Conservation (phyloP, 2,113 vertebrate species). For the Bujurquina vittata region DNA sequence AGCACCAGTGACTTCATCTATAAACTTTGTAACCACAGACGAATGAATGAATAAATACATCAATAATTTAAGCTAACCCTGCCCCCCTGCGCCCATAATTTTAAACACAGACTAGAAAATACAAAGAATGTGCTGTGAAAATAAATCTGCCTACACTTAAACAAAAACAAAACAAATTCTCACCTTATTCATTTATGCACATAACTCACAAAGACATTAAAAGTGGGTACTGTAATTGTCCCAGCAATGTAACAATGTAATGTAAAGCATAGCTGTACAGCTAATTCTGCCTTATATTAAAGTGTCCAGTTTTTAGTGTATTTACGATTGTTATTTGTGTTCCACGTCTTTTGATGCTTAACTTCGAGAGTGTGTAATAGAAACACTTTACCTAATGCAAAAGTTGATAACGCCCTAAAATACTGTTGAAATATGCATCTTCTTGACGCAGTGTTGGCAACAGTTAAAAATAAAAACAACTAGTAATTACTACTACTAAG, state of each 20-base stretch:
- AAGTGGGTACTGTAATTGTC: background rate
- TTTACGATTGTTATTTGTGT: background rate
- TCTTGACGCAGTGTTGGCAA: no score
- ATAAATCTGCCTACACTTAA: background rate
- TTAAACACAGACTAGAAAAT: background rate
- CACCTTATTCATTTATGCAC: no score
- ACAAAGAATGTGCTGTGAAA: background rate
- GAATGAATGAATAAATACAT: background rate
- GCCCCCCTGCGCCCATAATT: no score
- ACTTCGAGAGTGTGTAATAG: background rate
- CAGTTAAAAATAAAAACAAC: no score
- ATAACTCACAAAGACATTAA: no score
- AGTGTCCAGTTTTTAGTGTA: background rate
- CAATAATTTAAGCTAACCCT: no score
- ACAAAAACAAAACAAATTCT: no score
- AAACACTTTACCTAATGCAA: background rate
- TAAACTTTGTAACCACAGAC: background rate
- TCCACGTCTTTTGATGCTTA: background rate
- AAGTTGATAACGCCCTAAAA: background rate
- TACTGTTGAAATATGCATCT: no score
- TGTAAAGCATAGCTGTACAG: background rate
- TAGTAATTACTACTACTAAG: no score
- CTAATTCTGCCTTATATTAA: background rate
- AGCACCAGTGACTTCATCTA: background rate
- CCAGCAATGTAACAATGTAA: background rate